Evolutionary conservation across 23 tunicate species (phyloP), one percentile per base, ranked within the genome.

Genomic region (Styela plicata): DNA sequence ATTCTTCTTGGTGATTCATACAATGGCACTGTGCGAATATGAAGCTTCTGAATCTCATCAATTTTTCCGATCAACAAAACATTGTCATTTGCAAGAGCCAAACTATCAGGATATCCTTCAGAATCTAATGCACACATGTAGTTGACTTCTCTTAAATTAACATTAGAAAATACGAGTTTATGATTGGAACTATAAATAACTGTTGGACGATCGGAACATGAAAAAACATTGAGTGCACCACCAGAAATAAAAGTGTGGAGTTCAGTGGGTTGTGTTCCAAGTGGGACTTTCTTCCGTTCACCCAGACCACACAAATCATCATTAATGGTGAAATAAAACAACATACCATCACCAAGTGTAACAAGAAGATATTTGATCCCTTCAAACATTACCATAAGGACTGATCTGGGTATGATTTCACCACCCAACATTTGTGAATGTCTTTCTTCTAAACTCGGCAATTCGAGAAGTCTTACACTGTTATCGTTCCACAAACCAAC

Each of bases 71-170:
- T 91, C 52, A 91, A 64, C 71, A 96, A 57, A 3, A 90, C 85
- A 79, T 78, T 91, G 69, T 91, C 92, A 85, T 91, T 96, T 3
- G 96, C 99, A 7, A 96, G 73, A 19, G 99, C 99, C 10, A 96
- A 73, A 65, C 97, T 93, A 88, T 96, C 86, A 1, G 94, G 97
- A 69, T 96, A 96, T 21, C 99, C 99, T 70, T 87, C 94, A 2
- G 99, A 96, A 74, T 96, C 99, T 24, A 96, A 86, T 2, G 90
- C 96, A 62, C 99, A 96, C 99, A 96, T 96, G 85, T 96, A 96
- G 22, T 96, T 80, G 0, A 96, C 99, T 79, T 91, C 91, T 31
- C 90, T 87, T 69, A 95, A 79, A 82, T 95, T 95, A 31, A 95
- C 99, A 71, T 90, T 86, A 3, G 92, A 86, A 63, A 95, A 87